Base-by-base conservation (phyloP, 2,113 vertebrate species). In the Odocoileus virginianus region DNA sequence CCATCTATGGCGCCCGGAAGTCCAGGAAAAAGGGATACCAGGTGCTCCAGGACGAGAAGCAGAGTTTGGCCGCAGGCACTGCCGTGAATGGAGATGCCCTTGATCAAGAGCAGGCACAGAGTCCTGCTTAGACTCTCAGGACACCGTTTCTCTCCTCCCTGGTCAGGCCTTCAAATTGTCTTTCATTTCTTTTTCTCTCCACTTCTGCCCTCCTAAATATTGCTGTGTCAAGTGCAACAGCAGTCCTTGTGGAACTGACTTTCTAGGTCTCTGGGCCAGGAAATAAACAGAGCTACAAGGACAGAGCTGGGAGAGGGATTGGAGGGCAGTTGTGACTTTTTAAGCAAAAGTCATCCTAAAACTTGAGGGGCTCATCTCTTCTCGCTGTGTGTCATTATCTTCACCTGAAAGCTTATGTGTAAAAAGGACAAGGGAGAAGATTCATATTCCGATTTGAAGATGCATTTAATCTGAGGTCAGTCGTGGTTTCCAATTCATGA, bases 11-110 rank as follows among this genome's bases (percentile, higher is more conserved):
- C 15, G 67, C 1, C 84, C 89, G 76, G 58, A 97, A 97, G 96
- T 98, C 97, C 88, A 98, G 67, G 94, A 98, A 74, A 0, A 97
- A 8, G 87, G 97, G 89, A 0, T 98, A 99, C 86, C 14, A 0
- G 0, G 0, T 0, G 0, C 52, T 99, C 8, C 87, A 82, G 0
- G 21, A 91, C 0, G 96, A 95, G 27, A 85, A 17, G 25, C 40
- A 97, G 79, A 89, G 89, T 52, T 21, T 64, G 33, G 30, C 17
- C 0, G 0, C 85, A 0, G 2, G 1, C 0, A 12, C 33, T 7
- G 58, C 57, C 2, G 0, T 0, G 58, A 25, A 64, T 13, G 0
- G 36, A 90, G 40, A 87, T 3, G 2, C n/a, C 71, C n/a, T 89
- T 94, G 85, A 45, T 6, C 83, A 45, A 36, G 76, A 94, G 23